Evolutionary conservation across 2,888 invertebrate genomes (phyloP).

Genomic region (Bimastos eiseni): DNA sequence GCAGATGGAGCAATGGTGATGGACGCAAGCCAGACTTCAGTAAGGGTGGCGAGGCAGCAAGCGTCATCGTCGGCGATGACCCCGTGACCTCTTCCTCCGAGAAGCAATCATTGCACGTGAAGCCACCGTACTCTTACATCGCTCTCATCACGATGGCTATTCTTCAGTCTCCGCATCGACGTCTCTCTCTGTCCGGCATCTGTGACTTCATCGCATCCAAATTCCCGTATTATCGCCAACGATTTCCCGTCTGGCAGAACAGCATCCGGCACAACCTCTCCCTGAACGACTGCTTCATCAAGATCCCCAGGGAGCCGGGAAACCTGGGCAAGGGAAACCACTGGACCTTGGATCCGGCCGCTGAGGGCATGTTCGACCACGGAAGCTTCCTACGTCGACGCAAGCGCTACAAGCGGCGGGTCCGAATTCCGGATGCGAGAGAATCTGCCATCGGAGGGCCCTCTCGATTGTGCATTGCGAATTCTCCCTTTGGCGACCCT

Average conservation of each 20-base stretch:
- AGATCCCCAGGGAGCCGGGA: slow-evolving; percentile 19
- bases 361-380: slow-evolving; percentile 28
- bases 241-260: slow-evolving; percentile 29
- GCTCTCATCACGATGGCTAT: slow-evolving; percentile 99
- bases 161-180: slow-evolving; percentile 82
- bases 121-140: slow-evolving; percentile 98
- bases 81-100: background rate
- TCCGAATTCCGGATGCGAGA: background rate
- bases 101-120: slow-evolving; percentile 68
- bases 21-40: background rate
- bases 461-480: background rate
- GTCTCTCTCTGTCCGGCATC: slow-evolving; percentile 93
- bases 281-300: slow-evolving; percentile 28
- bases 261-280: slow-evolving; percentile 29
- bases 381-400: slow-evolving; percentile 28
- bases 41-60: background rate
- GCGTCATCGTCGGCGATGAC: background rate
- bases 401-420: slow-evolving; percentile 24
- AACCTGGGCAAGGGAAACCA: slow-evolving; percentile 27
- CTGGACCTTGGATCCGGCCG: slow-evolving; percentile 28
- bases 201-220: slow-evolving; percentile 86
- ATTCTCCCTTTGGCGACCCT: background rate
- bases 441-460: background rate
- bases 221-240: slow-evolving; percentile 25
- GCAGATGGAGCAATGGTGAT: background rate